Percentiles rank a stretch among this genome's conserved stretches.
Conservation (phyloP, 2,888 invertebrate genomes). For the Himalopsyche tibetana region DNA sequence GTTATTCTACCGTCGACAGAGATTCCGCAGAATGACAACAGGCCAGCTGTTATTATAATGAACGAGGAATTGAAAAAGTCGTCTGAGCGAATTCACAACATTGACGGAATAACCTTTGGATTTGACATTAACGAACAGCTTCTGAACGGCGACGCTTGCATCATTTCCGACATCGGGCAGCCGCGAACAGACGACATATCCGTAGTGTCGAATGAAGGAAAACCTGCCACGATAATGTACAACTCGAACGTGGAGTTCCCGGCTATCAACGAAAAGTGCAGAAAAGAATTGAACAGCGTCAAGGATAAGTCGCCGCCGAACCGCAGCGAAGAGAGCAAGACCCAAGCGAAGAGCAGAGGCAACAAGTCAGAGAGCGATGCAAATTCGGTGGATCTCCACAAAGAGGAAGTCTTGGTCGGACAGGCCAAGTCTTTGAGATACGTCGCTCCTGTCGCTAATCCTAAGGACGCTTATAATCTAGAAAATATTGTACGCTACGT, state of each 20-base stretch:
- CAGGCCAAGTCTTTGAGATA: constrained; percentile 70
- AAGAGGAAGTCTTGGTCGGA: constrained; percentile 58
- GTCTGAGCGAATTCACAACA: constrained; percentile 73
- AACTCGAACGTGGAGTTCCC: constrained; percentile 65
- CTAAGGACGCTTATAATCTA: constrained; percentile 74
- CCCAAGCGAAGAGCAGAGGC: constrained; percentile 65
- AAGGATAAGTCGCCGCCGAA: constrained; percentile 55
- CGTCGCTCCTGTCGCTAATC: constrained; percentile 71
- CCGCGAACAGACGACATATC: constrained; percentile 17
- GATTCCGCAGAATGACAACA: constrained; percentile 67
- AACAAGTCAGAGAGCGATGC: constrained; percentile 65
- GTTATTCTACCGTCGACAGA: constrained; percentile 68
- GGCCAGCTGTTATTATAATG: constrained; percentile 86
- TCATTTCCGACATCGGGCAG: constrained; percentile 39
- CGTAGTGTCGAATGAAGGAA: background rate
- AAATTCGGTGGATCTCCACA: constrained; percentile 56
- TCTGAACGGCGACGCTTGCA: constrained; percentile 72
- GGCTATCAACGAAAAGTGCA: constrained; percentile 65
- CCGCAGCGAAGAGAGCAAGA: background rate
- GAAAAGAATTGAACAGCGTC: constrained; percentile 66
- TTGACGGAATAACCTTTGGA: constrained; percentile 87
- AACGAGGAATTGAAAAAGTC: constrained; percentile 76
- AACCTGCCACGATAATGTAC: constrained; percentile 56
- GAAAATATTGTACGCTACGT: constrained; percentile 81
- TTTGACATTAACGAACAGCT: constrained; percentile 87